These are phyloP conservation scores for Spermophilus dauricus DNA, from an alignment of 2,113 vertebrate species.

Conservation along the genomic window DNA sequence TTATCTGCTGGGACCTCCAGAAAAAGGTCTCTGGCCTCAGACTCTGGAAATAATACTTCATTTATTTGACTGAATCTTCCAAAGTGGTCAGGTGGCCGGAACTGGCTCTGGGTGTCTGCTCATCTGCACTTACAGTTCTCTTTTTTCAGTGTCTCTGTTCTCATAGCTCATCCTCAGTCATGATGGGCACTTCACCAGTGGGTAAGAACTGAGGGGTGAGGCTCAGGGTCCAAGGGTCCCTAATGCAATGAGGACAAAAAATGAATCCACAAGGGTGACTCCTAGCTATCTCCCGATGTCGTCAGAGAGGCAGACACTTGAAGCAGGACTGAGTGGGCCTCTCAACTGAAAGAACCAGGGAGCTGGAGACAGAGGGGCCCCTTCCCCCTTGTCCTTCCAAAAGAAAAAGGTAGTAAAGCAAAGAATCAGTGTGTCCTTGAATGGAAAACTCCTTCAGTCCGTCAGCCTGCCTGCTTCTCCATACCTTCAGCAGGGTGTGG, in stretches of 20 bases:
- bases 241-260: neutral
- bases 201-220: neutral
- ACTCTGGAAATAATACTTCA: neutral
- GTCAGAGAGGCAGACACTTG: neutral
- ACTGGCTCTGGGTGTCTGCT: neutral
- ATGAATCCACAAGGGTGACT: neutral
- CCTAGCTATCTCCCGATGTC: neutral
- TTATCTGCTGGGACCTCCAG: neutral
- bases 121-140: neutral
- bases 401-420: neutral
- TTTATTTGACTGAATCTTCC: neutral
- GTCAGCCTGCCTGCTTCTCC: slow-evolving; percentile 45
- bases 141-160: neutral
- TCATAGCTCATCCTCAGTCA: neutral
- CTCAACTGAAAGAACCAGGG: neutral
- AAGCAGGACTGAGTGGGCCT: neutral
- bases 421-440: neutral
- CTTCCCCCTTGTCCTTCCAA: neutral
- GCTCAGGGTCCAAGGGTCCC: neutral
- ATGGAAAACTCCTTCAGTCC: slow-evolving; percentile 73
- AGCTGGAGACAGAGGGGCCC: neutral
- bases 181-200: neutral
- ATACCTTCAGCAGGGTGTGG: slow-evolving; percentile 78
- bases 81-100: neutral
- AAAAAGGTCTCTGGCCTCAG: neutral